Percentiles rank a stretch among this genome's conserved stretches.
These are phyloP conservation scores for Malacoctenus gilli DNA, from an alignment of 2,797 vertebrate species.

Conservation along the genomic window DNA sequence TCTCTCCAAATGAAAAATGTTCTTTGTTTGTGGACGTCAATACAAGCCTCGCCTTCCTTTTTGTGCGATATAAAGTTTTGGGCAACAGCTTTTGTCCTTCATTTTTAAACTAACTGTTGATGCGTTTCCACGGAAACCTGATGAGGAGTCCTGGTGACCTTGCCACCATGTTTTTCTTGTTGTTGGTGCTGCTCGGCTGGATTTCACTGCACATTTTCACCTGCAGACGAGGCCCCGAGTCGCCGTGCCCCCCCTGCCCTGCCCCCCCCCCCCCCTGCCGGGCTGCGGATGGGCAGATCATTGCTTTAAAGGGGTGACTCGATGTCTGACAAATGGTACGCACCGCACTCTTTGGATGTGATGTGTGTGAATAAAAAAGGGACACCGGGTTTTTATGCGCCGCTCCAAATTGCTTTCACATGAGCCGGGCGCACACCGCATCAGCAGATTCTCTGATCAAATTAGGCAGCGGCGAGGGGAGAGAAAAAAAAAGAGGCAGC, in stretches of 20 bases:
- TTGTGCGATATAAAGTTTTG: too few species aligned
- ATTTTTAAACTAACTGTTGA: neutral
- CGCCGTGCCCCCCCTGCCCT: too few species aligned
- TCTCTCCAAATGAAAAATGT: too few species aligned
- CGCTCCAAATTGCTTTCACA: slow-evolving; percentile 92
- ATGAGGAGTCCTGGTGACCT: neutral
- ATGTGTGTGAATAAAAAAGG: slow-evolving; percentile 38
- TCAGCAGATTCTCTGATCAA: slow-evolving; percentile 91
- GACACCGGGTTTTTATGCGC: slow-evolving; percentile 74
- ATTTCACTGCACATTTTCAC: slow-evolving; percentile 11
- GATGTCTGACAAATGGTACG: slow-evolving; percentile 27
- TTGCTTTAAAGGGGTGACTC: slow-evolving; percentile 10
- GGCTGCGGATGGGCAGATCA: slow-evolving; percentile 15
- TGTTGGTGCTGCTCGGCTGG: neutral
- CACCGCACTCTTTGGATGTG: slow-evolving; percentile 17
- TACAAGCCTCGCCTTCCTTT: too few species aligned
- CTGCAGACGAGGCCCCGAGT: slow-evolving; percentile 9
- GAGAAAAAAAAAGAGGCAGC: slow-evolving; percentile 69
- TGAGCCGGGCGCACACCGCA: slow-evolving; percentile 85
- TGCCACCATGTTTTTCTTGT: too few species aligned
- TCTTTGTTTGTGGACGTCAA: too few species aligned
- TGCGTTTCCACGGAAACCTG: slow-evolving; percentile 17
- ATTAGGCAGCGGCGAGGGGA: slow-evolving; percentile 80
- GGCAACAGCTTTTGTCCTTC: too few species aligned
- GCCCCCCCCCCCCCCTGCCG: too few species aligned